Evolutionary conservation across 2,888 invertebrate species (phyloP).

Genomic region (Celastrina argiolus): DNA sequence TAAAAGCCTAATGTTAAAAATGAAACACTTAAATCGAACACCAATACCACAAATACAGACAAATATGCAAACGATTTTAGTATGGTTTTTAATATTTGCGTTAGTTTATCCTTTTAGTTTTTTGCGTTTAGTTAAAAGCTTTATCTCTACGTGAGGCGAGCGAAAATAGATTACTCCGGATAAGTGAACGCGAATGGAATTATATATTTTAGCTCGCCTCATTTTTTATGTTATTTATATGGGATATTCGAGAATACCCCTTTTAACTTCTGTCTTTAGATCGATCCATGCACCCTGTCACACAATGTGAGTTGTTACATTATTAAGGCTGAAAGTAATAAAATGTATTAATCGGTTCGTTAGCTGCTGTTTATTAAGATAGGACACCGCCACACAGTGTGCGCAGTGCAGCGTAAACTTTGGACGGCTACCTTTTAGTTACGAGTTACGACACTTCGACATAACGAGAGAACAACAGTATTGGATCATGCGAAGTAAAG

Average conservation of each 20-base stretch:
- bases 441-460: slow-evolving; percentile 19
- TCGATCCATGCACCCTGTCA: slow-evolving; percentile 76
- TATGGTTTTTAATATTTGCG: slow-evolving; percentile 21
- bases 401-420: slow-evolving; percentile 71
- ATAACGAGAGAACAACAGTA: slow-evolving; percentile 55
- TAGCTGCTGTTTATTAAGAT: slow-evolving; percentile 30
- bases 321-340: slow-evolving; percentile 31
- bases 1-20: slow-evolving; percentile 23
- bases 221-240: slow-evolving; percentile 26
- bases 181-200: neutral
- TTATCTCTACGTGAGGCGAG: slow-evolving; percentile 37
- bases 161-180: slow-evolving; percentile 35
- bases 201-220: slow-evolving; percentile 27
- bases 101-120: slow-evolving; percentile 23
- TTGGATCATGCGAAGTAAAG: slow-evolving; percentile 70
- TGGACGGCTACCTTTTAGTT: slow-evolving; percentile 33
- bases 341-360: slow-evolving; percentile 15
- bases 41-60: slow-evolving; percentile 26
- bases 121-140: slow-evolving; percentile 33
- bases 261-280: slow-evolving; percentile 39
- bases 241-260: slow-evolving; percentile 40
- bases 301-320: slow-evolving; percentile 56
- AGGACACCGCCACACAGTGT: slow-evolving; percentile 65
- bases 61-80: slow-evolving; percentile 23
- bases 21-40: slow-evolving; percentile 31